Evolutionary conservation across 2,888 invertebrate genomes (phyloP), one percentile per base, ranked within the genome.

Genomic region (Phengaris alcon): DNA sequence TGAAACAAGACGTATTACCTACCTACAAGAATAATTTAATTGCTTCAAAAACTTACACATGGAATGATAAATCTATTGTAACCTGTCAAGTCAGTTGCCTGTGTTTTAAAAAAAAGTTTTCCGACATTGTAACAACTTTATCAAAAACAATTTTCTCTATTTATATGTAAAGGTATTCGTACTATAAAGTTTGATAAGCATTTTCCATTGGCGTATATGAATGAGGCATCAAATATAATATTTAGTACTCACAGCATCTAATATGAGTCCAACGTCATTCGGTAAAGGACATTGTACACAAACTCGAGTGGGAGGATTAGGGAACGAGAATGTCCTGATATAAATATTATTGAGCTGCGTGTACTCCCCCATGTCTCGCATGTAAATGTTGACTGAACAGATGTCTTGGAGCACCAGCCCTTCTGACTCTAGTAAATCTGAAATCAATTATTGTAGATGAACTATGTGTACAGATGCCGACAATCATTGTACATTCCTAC

Each of bases 301-400:
- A 1, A 97, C 97, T 74, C 98, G 94, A 2, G 97, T 96, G 9
- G 98, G 98, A 55, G 98, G 98, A 89, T 97, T 97, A 64, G 95
- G 91, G 88, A 96, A 95, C 81, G 94, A 94, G 84, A 98, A 96
- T 79, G 95, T 95, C 75, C 95, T 94, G 75, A 95, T 94, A 85
- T 99, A 99, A 22, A 96, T 95, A 78, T 94, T 94, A 87, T 98
- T 99, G 79, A 98, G 90, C 9, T 94, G 94, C 0, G 95, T 93
- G 87, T 98, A 99, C 80, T 97, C 95, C 0, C 93, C 93, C 96
- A 99, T 98, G 82, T 97, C 96, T 69, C 96, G 94, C 83, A 99
- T 95, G 86, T 97, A 98, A 82, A 98, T 94, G 79, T 96, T 97
- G 74, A 98, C 95, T 59, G 97, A 96, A 82, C 97, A 97, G 74